Base-by-base conservation (phyloP, 64 coral and sea anemone genomes). In the Pachyseris speciosa region DNA sequence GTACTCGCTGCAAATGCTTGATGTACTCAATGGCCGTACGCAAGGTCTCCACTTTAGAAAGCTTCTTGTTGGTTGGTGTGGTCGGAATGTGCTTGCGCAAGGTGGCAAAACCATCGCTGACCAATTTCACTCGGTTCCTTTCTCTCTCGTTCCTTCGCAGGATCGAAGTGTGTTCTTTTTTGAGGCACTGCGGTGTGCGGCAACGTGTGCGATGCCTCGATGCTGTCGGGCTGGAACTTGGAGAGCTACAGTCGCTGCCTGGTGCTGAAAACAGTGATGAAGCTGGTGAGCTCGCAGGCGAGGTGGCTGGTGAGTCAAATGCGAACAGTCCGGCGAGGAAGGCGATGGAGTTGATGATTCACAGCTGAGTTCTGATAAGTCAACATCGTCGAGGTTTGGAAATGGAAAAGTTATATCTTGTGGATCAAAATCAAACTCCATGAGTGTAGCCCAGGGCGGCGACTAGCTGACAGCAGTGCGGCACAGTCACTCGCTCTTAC, bases 41-140 rank as follows among this genome's bases (percentile, higher is more conserved):
- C 40, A 99, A 47, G 16, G 94, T 99, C 32, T 99, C 93, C 24
- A 99, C 89, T 75, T 99, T 99, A n/a, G 97, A 95, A 11, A 99
- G 85, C 86, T 99, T 99, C 78, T 92, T 92, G 87, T 99, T 95
- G 24, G 83, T 29, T 80, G 97, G 93, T 28, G 39, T 80, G 22
- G 90, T 95, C 20, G 90, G 93, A 57, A 99, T 68, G 53, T 92
- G 93, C 37, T 90, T 95, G 13, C 97, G 80, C 30, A 99, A 64
- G 31, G 64, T 86, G 13, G 90, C 87, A 61, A 99, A 99, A 11
- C 97, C 97, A 65, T 99, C 97, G 36, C 97, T 99, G 12, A 99
- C 94, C 36, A 93, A 86, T 51, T 95, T 95, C 11, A 99, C 97
- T 8, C 97, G 63, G 64, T 93, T 99, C 9, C 97, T 36, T 43